Evolutionary conservation across 2,888 invertebrate genomes (phyloP), one percentile per base, ranked within the genome.

Genomic region (Chymomyza procnemis): DNA sequence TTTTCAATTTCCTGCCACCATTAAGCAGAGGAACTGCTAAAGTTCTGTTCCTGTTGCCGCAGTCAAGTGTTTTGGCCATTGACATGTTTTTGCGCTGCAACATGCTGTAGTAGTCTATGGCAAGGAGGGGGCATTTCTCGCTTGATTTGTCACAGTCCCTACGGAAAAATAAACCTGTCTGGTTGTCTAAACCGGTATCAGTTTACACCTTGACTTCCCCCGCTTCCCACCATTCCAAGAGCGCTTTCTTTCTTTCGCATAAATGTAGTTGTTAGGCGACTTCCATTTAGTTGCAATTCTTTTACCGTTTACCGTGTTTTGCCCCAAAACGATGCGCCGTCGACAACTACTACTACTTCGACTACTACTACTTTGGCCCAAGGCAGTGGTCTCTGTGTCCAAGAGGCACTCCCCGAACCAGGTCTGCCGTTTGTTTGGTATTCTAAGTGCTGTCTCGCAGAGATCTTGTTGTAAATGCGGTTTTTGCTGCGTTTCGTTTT

Each of bases 61-160:
- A 64, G 69, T 60, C 62, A 30, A 50, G 48, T 50, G 34, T 60
- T 73, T 73, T 81, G 86, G 77, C 81, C 81, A 81, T 81, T 81
- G 81, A 84, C 84, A 79, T 26, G 26, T 85, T 74, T 85, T 75
- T 61, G 50, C 50, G 50, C 21, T 19, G 54, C 54, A 21, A 26
- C 9, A 1, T 4, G 18, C 48, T 50, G 18, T 1, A n/a, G 48
- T 18, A 50, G 48, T 18, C 18, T 8, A 6, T 18, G 16, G 48
- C 48, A 16, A 18, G 48, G 3, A 16, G 66, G 73, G 61, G 76
- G 80, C 79, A 71, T 78, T 79, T 71, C 74, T 74, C 80, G 83
- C 83, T 87, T 82, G 87, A 87, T 84, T 84, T 84, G 83, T 87
- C 83, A 85, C 83, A 66, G 64, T 75, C 83, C 83, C 83, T 85